Evolutionary conservation across 64 coral and sea anemone species (phyloP).

Genomic region (Trachythela sp.): DNA sequence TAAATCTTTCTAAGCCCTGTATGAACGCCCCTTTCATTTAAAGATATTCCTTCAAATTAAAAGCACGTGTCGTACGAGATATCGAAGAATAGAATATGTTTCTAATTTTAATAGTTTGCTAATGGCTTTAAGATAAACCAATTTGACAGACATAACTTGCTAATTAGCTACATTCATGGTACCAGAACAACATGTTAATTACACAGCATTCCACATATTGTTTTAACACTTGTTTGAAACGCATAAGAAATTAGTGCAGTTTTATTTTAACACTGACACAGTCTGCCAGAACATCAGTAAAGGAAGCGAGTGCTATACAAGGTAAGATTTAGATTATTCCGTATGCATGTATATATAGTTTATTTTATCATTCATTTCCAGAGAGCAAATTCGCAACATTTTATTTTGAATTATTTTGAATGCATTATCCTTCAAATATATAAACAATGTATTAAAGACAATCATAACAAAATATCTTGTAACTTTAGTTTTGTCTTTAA

Average conservation of each 20-base stretch:
- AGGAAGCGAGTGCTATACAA: not conserved
- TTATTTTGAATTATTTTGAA: not conserved
- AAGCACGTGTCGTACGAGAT: not conserved
- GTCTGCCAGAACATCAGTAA: not conserved
- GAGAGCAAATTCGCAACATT: not conserved
- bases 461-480: not conserved
- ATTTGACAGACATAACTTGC: slow-evolving; percentile 2
- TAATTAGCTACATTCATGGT: slow-evolving; percentile 3
- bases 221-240: slow-evolving; percentile 5
- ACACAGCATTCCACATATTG: slow-evolving; percentile 1
- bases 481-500: not conserved
- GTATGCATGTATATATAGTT: no score
- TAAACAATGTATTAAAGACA: not conserved
- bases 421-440: slow-evolving; percentile 9
- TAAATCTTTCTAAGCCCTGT: not conserved
- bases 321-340: not conserved
- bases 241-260: not conserved
- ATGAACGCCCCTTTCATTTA: not conserved
- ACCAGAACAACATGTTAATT: slow-evolving; percentile 9
- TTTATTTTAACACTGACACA: not conserved
- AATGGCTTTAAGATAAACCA: slow-evolving; percentile 4
- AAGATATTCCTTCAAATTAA: not conserved
- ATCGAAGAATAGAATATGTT: slow-evolving; percentile 4
- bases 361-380: not conserved
- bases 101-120: slow-evolving; percentile 10